Evolutionary conservation across 2,113 vertebrate species (phyloP), one percentile per base, ranked within the genome.

Genomic region (Emydocephalus ijimae): DNA sequence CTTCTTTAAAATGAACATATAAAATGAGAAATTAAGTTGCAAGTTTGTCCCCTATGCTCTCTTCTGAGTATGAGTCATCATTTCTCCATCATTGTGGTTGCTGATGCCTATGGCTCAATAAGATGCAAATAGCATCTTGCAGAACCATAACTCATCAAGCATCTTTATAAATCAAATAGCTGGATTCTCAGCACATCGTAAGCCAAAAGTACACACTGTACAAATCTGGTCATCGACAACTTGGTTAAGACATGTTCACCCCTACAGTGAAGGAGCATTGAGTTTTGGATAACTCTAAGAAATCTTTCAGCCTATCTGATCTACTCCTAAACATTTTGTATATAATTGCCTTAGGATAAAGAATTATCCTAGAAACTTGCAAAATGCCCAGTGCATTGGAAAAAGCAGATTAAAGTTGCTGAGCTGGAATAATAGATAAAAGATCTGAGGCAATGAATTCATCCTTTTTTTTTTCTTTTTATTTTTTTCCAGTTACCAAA

Each of bases 401-500:
- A 92, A 0, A 0, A 55, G 85, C 26, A 0, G 43, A 85, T 34
- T 26, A 86, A 90, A 64, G 21, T 48, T 61, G 89, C 88, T 34
- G 43, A 89, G 94, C 90, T 85, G 57, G 14, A 43, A 34, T 90
- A 91, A 91, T 52, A 93, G 93, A 91, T 54, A 88, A 89, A 92
- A 90, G 91, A 92, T 94, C 94, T 81, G 86, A 93, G 39, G 0
- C 55, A 92, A 96, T 81, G 69, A 6, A 81, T 86, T 89, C 85
- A 92, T 87, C 89, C 26, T 92, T 94, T 96, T 88, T 39, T 39
- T 92, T 91, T 92, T 91, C 94, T 90, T 20, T 90, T 91, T 52
- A 39, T 69, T 50, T 64, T 92, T 92, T 94, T 9, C 34, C 94
- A 94, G 43, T 95, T 95, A 90, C 90, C 89, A 93, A 96, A 96